These are phyloP conservation scores for Alethe diademata DNA, from an alignment of 2,113 vertebrate species.

Conservation along the genomic window DNA sequence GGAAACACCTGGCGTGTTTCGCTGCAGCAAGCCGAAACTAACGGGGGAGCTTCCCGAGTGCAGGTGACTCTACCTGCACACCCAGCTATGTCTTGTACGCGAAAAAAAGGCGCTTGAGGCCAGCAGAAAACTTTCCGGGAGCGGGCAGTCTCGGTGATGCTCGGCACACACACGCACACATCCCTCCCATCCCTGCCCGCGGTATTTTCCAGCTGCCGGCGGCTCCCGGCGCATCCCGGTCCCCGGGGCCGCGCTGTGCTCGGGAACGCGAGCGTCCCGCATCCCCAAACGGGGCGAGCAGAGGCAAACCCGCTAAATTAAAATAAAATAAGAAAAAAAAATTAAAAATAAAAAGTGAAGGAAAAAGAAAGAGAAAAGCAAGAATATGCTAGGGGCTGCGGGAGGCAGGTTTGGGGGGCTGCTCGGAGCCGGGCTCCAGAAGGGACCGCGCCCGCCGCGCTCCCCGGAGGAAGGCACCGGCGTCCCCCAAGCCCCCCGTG, in stretches of 20 bases:
- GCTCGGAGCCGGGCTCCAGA: neutral
- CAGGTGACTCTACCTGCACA: neutral
- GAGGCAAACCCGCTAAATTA: neutral
- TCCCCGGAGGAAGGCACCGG: neutral
- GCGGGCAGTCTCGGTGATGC: neutral
- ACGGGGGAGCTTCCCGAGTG: neutral
- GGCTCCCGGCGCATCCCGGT: neutral
- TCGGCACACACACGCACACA: neutral
- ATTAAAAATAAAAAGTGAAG: accelerated
- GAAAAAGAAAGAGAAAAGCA: accelerated
- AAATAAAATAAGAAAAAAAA: neutral
- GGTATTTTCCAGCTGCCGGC: neutral
- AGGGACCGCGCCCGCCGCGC: neutral
- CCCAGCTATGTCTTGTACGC: neutral
- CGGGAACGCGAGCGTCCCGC: neutral
- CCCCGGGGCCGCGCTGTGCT: neutral
- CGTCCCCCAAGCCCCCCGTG: neutral
- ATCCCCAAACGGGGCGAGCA: neutral
- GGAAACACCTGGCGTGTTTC: too few species aligned
- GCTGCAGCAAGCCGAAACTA: neutral
- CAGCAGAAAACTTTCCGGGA: neutral
- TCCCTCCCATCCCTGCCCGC: neutral
- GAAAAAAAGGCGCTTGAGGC: neutral
- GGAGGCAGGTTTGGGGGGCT: neutral
- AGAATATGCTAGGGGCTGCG: accelerated